Evolutionary conservation across 2,888 invertebrate genomes (phyloP).

Genomic region (Icerya purchasi): DNA sequence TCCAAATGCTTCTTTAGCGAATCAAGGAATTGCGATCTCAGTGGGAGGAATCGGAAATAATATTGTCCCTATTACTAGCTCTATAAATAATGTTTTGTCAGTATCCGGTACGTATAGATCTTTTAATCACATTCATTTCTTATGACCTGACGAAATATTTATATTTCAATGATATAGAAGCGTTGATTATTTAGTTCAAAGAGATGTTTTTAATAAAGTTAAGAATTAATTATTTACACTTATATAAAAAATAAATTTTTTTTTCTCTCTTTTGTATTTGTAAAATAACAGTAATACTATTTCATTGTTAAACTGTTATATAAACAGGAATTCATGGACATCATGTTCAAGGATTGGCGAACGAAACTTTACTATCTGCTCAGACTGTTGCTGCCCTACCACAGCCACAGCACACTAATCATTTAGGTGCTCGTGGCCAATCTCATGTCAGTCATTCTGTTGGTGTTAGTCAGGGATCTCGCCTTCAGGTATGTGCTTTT

Average conservation of each 20-base stretch:
- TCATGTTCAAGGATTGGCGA: conserved; percentile 39
- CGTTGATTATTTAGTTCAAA: too few species aligned
- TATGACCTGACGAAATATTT: too few species aligned
- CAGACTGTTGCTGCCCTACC: conserved; percentile 29
- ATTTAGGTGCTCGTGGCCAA: conserved; percentile 25
- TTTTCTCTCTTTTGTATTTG: too few species aligned
- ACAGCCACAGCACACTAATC: conserved; percentile 23
- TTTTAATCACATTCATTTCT: too few species aligned
- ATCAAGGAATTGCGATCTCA: conserved; percentile 51
- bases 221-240: too few species aligned
- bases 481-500: conserved; percentile 25
- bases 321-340: conserved; percentile 10
- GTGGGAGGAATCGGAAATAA: conserved; percentile 52
- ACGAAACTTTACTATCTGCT: conserved; percentile 48
- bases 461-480: conserved; percentile 25
- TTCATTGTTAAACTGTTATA: too few species aligned
- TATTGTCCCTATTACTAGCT: conserved; percentile 48
- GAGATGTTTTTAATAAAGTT: too few species aligned
- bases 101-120: conserved; percentile 5
- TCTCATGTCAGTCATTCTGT: conserved; percentile 28
- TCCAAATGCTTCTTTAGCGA: conserved; percentile 21
- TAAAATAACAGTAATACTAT: too few species aligned
- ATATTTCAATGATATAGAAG: too few species aligned
- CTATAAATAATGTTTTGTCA: conserved; percentile 34
- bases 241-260: too few species aligned